Base-by-base conservation (phyloP, 2,113 vertebrate genomes). In the Clarias gariepinus region DNA sequence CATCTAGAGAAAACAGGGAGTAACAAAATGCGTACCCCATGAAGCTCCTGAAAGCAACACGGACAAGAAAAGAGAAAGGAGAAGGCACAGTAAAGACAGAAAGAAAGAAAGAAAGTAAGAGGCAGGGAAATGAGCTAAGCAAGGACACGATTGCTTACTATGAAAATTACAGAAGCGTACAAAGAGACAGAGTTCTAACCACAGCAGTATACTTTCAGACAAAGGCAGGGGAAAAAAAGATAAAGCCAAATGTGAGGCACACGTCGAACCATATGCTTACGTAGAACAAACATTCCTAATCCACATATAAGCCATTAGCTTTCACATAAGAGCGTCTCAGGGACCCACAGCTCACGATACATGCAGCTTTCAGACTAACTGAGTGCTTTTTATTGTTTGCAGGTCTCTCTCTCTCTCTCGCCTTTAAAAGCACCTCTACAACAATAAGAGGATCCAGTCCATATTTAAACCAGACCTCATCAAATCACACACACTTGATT, bases 41-140 rank as follows among this genome's bases (percentile, higher is more conserved):
- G 91, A 99, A 96, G 96, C 97, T 99, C 96, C 98, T 99, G 96
- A 94, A 96, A 96, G 93, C 95, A 94, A 95, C 94, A 96, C 96
- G 94, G 94, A 96, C 94, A 88, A 95, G 91, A 94, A 88, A 80
- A 86, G 78, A 89, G 87, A 61, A 79, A 89, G 57, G 84, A 74
- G 87, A 78, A 79, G 41, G 58, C 77, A 73, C 13, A 8, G 30
- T 73, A 89, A 55, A 83, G 71, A 87, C 77, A 87, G 13, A 77
- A 25, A 84, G 84, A 89, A 36, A 82, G 47, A 84, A 41, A 53
- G 66, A 80, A 47, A 47, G 47, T 8, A 47, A 47, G 47, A 47
- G 5, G 47, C 6, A 23, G 33, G 23, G 60, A 47, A 76, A 84
- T 76, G 47, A 79, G 68, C 69, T 36, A 87, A 71, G 61, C 78